phyloP scores from a whole-genome alignment of 2,888 invertebrate species.

The Eumacrocentrus americanus region DNA sequence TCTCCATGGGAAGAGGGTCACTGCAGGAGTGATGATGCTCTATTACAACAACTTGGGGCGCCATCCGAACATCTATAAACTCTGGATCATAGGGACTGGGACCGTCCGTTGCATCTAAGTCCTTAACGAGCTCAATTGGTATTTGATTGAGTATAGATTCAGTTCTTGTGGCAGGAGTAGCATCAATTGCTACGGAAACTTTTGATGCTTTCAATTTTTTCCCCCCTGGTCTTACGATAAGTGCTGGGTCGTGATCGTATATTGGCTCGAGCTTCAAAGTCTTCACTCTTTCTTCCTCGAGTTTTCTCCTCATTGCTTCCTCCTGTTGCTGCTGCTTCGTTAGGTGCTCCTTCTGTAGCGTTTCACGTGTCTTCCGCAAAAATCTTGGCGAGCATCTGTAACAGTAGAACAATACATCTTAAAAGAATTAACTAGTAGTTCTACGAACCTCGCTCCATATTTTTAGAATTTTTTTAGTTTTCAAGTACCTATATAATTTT shows the following conservation, averaged over 20 bases:
- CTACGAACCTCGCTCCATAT: too few relatives aligned
- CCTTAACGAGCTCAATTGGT: constrained; percentile 75
- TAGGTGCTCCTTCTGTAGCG: constrained; percentile 54
- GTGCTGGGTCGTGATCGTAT: constrained; percentile 52
- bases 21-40: constrained; percentile 59
- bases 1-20: constrained; percentile 57
- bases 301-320: constrained; percentile 39
- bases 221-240: constrained; percentile 49
- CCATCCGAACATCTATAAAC: constrained; percentile 34
- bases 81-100: constrained; percentile 37
- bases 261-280: constrained; percentile 47
- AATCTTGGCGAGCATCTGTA: constrained; percentile 70
- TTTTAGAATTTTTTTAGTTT: background rate
- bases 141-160: constrained; percentile 76
- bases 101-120: constrained; percentile 38
- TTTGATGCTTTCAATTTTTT: constrained; percentile 67
- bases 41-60: constrained; percentile 54
- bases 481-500: too few relatives aligned
- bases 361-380: constrained; percentile 64
- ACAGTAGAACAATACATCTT: background rate
- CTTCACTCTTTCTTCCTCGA: constrained; percentile 37
- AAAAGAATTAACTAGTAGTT: background rate
- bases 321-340: constrained; percentile 53
- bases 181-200: constrained; percentile 80
- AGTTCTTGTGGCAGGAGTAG: constrained; percentile 76